These are phyloP conservation scores for Trachelus iudaicus DNA, from an alignment of 2,888 invertebrate genomes.

Conservation along the genomic window DNA sequence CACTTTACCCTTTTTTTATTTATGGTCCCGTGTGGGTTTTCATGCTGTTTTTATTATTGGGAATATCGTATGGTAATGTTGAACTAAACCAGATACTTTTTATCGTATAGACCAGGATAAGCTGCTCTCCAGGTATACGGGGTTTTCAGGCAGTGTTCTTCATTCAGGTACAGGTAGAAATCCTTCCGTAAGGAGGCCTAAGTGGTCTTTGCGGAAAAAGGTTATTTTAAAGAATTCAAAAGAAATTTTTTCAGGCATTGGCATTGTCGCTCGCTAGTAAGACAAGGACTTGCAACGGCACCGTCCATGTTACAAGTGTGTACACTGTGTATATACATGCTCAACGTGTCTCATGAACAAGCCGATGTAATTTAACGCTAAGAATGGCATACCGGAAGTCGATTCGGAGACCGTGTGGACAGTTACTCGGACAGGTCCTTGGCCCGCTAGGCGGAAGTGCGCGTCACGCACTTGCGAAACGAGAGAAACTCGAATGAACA, in stretches of 20 bases:
- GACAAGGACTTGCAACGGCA: not conserved
- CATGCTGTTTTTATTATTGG: too few species aligned
- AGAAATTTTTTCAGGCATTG: not conserved
- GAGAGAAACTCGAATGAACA: not conserved
- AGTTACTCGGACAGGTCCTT: constrained; percentile 34
- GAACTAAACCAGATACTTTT: not conserved
- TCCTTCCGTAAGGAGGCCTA: not conserved
- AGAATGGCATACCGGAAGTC: constrained; percentile 44
- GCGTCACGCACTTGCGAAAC: not conserved
- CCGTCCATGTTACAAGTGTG: not conserved
- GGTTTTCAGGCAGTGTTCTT: not conserved
- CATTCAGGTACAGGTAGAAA: not conserved
- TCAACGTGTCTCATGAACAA: not conserved
- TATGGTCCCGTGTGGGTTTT: not conserved
- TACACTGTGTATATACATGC: not conserved
- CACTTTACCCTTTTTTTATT: not conserved
- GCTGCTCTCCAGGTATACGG: not conserved
- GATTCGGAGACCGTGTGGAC: constrained; percentile 42
- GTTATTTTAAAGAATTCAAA: not conserved
- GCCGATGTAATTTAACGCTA: constrained; percentile 37
- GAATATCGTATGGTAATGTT: not conserved
- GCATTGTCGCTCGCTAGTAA: not conserved
- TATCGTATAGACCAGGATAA: not conserved
- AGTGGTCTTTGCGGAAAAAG: not conserved
- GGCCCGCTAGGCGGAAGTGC: constrained; percentile 43